A percentile compares a stretch with the other conserved stretches of the same genome.
These are phyloP conservation scores for Lepidocolaptes lacrymiger DNA, from an alignment of 2,797 vertebrate species.

Conservation along the genomic window DNA sequence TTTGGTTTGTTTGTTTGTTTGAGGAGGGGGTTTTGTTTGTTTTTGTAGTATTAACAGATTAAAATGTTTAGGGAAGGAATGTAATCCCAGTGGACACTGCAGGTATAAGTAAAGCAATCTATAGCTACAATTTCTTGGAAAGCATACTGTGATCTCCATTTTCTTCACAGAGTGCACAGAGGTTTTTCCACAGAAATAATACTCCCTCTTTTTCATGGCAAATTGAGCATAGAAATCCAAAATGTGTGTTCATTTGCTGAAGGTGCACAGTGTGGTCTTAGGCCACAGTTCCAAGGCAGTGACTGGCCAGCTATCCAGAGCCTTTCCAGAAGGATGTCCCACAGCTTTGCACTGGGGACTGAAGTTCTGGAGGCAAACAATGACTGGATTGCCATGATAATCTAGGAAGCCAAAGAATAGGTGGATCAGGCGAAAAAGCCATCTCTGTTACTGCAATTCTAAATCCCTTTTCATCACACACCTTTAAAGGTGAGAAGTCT, in stretches of 20 bases:
- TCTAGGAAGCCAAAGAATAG: not conserved
- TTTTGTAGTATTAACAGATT: not conserved
- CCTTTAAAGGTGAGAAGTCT: not conserved
- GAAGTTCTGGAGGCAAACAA: not conserved
- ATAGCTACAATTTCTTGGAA: not conserved
- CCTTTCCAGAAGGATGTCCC: not conserved
- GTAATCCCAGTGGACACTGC: not conserved
- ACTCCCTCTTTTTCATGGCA: not conserved
- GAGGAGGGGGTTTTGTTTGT: not conserved
- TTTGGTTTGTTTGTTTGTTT: too few species aligned
- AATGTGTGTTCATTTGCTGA: not conserved
- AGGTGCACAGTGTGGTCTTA: not conserved
- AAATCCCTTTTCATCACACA: not conserved
- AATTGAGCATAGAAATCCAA: not conserved
- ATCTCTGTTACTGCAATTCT: not conserved
- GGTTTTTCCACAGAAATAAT: not conserved
- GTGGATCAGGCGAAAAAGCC: not conserved
- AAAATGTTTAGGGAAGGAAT: not conserved
- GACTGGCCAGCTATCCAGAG: fast-evolving
- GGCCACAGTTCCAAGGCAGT: not conserved
- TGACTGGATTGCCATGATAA: not conserved
- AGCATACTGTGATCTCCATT: not conserved
- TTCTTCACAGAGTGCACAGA: not conserved
- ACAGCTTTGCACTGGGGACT: not conserved
- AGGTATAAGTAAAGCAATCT: not conserved